Evolutionary conservation across 2,113 vertebrate species (phyloP).

Genomic region (Sardina pilchardus): DNA sequence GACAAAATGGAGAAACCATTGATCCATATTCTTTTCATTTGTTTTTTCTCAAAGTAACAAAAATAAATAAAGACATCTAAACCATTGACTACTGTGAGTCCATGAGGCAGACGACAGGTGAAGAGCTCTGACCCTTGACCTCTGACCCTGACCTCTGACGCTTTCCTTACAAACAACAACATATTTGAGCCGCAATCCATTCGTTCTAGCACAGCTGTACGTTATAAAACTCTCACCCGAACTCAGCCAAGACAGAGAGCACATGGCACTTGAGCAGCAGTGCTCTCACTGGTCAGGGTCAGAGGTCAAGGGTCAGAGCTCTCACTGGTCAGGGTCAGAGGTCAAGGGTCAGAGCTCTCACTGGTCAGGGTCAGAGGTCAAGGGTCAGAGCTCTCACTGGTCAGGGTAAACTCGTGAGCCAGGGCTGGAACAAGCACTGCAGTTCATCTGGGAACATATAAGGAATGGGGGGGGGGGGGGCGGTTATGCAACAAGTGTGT

Average conservation of each 20-base stretch:
- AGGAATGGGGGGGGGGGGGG: not conserved
- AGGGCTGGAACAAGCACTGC: slow-evolving; percentile 31
- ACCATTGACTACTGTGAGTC: not conserved
- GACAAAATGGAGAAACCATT: slow-evolving; percentile 4
- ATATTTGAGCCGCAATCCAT: slow-evolving; percentile 7
- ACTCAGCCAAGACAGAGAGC: slow-evolving; percentile 35
- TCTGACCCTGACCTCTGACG: not conserved
- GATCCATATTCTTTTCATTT: slow-evolving; percentile 32
- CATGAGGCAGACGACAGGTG: not conserved
- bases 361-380: slow-evolving; percentile 34
- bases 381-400: slow-evolving; percentile 41
- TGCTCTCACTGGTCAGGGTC: slow-evolving; percentile 41
- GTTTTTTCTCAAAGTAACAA: slow-evolving; percentile 21
- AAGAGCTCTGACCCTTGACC: no score
- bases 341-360: no score
- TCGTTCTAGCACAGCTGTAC: slow-evolving; percentile 18
- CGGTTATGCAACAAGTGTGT: not conserved
- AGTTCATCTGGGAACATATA: slow-evolving; percentile 34
- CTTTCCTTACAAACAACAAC: not conserved
- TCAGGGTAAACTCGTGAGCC: slow-evolving; percentile 39
- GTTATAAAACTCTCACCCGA: slow-evolving; percentile 17
- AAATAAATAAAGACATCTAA: slow-evolving; percentile 21
- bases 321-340: slow-evolving; percentile 39
- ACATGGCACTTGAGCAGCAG: slow-evolving; percentile 42
- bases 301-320: no score